A percentile compares a stretch with the other conserved stretches of the same genome.
phyloP scores from a whole-genome alignment of 2,797 vertebrate species.

The Sebastes kiyomatsui region DNA sequence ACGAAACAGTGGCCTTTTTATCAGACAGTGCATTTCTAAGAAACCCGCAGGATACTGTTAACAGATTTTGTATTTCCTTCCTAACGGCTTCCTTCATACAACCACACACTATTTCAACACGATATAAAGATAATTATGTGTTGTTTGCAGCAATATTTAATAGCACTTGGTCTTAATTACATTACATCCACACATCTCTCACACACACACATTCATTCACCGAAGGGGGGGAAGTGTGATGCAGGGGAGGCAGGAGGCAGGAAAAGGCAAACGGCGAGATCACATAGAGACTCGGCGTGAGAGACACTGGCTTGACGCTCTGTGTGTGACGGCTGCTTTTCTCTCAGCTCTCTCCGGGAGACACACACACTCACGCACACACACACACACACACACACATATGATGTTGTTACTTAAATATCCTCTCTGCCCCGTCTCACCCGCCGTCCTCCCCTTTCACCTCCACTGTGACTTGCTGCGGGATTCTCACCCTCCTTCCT shows the following conservation, averaged over 20 bases:
- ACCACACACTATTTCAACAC: conserved; percentile 5
- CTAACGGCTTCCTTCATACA: background rate
- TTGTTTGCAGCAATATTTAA: conserved; percentile 20
- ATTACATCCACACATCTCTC: conserved; percentile 4
- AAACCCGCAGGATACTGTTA: background rate
- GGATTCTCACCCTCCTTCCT: conserved; percentile 59
- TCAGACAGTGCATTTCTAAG: background rate
- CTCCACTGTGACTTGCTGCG: conserved; percentile 20
- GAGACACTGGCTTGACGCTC: conserved; percentile 12
- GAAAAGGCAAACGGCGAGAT: conserved; percentile 60
- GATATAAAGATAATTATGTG: conserved; percentile 13
- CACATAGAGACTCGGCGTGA: conserved; percentile 25
- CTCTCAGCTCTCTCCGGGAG: conserved; percentile 18
- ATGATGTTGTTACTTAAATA: conserved; percentile 32
- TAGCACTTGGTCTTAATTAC: conserved; percentile 32
- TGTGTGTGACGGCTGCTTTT: conserved; percentile 38
- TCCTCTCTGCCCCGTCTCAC: conserved; percentile 21
- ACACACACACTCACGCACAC: background rate
- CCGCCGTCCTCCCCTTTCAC: conserved; percentile 32
- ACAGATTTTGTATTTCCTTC: background rate
- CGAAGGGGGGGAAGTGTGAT: conserved; percentile 35
- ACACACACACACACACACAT: background rate
- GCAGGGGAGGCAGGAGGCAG: conserved; percentile 46
- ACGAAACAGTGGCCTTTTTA: background rate
- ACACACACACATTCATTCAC: background rate